These are phyloP conservation scores for Coregonus ussuriensis DNA, from an alignment of 2,797 vertebrate genomes.

Conservation along the genomic window DNA sequence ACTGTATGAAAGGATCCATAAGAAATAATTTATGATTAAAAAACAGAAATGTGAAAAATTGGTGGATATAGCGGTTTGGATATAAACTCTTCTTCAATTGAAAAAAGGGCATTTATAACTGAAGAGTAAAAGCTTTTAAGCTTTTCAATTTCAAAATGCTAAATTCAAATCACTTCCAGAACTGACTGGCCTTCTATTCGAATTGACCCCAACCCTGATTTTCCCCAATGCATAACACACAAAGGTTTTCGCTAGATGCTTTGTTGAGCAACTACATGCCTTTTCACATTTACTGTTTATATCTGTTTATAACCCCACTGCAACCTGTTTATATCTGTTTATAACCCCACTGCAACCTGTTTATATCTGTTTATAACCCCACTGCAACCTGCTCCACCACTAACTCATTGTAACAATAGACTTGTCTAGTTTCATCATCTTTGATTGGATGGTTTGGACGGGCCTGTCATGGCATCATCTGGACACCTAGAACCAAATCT, in stretches of 20 bases:
- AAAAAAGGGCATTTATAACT: too few species aligned
- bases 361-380: background rate
- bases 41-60: too few species aligned
- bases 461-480: background rate
- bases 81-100: too few species aligned
- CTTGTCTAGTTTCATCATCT: background rate
- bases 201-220: background rate
- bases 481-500: too few species aligned
- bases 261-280: background rate
- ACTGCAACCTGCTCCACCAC: background rate
- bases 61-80: too few species aligned
- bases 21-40: too few species aligned
- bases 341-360: background rate
- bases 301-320: background rate
- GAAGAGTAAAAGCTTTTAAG: background rate
- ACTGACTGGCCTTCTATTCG: background rate
- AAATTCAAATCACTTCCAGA: background rate
- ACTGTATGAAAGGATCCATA: too few species aligned
- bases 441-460: background rate
- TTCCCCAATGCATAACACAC: background rate
- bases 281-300: background rate
- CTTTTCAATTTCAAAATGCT: background rate
- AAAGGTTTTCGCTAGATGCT: background rate
- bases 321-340: background rate
- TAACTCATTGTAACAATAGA: background rate